phyloP scores from a whole-genome alignment of 2,113 vertebrate species.

The Trematocara macrostoma region DNA sequence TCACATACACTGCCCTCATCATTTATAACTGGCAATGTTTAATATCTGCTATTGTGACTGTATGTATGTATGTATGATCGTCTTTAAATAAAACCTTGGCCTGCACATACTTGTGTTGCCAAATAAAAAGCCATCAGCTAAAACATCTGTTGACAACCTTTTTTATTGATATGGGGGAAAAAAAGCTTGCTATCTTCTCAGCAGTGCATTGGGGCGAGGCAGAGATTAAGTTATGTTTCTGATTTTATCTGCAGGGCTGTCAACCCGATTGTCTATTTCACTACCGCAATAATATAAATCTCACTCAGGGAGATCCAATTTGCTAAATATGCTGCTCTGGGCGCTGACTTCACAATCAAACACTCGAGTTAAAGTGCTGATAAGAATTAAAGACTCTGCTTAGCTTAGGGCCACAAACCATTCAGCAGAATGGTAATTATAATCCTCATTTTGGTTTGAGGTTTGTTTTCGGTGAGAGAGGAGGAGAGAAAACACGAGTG shows the following conservation, averaged over 20 bases:
- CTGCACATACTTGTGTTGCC: too few species aligned
- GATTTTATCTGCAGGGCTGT: conserved; percentile 23
- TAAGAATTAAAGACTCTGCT: conserved; percentile 23
- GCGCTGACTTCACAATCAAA: conserved; percentile 10
- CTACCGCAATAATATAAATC: background rate
- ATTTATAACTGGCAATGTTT: background rate
- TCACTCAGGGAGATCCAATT: conserved; percentile 21
- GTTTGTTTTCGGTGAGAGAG: background rate
- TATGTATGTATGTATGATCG: background rate
- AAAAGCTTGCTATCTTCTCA: background rate
- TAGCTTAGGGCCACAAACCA: background rate
- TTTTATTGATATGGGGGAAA: background rate
- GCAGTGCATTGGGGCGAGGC: background rate
- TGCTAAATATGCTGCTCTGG: conserved; percentile 16
- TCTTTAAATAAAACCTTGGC: background rate
- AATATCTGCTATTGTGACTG: background rate
- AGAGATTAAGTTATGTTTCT: conserved; percentile 10
- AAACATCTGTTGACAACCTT: background rate
- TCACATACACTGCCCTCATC: background rate
- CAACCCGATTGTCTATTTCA: background rate
- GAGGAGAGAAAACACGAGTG: background rate
- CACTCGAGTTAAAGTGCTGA: conserved; percentile 2
- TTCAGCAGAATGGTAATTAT: background rate
- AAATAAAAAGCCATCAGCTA: background rate
- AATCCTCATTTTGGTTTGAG: background rate